Evolutionary conservation across 2,797 vertebrate genomes (phyloP), one percentile per base, ranked within the genome.

Genomic region (Amblyraja radiata): DNA sequence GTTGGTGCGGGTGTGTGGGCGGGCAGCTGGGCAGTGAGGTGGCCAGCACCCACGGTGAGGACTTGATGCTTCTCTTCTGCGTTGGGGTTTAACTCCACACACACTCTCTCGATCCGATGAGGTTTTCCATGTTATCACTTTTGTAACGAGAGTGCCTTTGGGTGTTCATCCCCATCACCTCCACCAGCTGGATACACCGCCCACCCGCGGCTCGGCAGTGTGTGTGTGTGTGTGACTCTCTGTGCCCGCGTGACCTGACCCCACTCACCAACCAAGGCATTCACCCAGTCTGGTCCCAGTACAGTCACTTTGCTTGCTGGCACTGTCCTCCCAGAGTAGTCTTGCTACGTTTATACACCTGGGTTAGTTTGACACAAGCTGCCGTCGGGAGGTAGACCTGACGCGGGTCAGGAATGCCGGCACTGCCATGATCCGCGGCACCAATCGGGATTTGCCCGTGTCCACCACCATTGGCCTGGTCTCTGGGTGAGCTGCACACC

Each of bases 91-190:
- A 65, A 36, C 84, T 63, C 84, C n/a, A 9, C 25, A 0, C 23
- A 0, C 14, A 0, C 6, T n/a, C 61, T 16, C 61, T 88, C 16
- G 21, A 65, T 68, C 1, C 36, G 61, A 68, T 68, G n/a, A 65
- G 58, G 18, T 32, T 68, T n/a, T 14, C 84, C 14, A 11, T 68
- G 63, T 88, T n/a, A 32, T 68, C 61, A 63, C 14, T 68, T 68
- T 86, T 32, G 25, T 63, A 63, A 68, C 13, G 21, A 36, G 61
- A 88, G 84, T 88, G 84, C 61, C 84, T 88, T 84, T 88, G n/a
- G 61, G 32, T 88, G 65, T 21, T 88, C 25, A 14, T 18, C 28
- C 10, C 61, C 16, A n/a, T 88, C 16, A 65, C 84, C 28, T 36
- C 61, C n/a, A 88, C n/a, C 83, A 86, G 81, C 54, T 63, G 4